Base-by-base conservation (phyloP, 2,797 vertebrate genomes). In the Numenius phaeopus region DNA sequence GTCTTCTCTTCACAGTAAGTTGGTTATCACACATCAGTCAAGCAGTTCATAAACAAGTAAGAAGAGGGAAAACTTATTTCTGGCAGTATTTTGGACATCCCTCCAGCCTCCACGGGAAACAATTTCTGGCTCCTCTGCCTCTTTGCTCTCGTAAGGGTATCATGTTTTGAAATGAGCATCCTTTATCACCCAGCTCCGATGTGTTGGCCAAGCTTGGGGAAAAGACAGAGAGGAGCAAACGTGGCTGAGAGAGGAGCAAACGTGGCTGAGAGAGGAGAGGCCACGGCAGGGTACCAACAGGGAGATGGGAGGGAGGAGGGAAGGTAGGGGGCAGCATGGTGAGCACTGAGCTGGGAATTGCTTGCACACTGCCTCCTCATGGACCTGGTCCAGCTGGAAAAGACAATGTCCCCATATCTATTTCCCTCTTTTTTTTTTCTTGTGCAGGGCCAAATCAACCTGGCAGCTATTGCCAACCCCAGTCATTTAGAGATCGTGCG, bases 311-410 rank as follows among this genome's bases (percentile, higher is more conserved):
- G 13, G 13, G 54, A 76, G 75, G 50, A 85, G 21, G 34, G 82
- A 70, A 67, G 14, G 30, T 55, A 2, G 10, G 9, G 16, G 17
- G 6, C 44, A 83, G 11, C 20, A 44, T 2, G 34, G 19, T 7
- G 62, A 64, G 44, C 0, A 10, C 29, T 23, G 46, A 1, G 3
- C 62, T 57, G 22, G 46, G 69, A 80, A 30, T 1, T 93, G 57
- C 44, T 21, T 10, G 1, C n/a, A 42, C 8, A 1, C 69, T 47
- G 20, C 47, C 61, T 87, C 75, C 81, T 57, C 58, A 26, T 59
- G 86, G 83, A 83, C 37, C 30, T 67, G 16, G 1, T 54, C 65
- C 84, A 92, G 71, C 64, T 97, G 92, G 89, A 89, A 87, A 77
- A 77, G 17, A 58, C 7, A 19, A 58, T 61, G 27, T 34, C 39